Evolutionary conservation across 2,113 vertebrate species (phyloP), one percentile per base, ranked within the genome.

Genomic region (Hippocampus barbouri): DNA sequence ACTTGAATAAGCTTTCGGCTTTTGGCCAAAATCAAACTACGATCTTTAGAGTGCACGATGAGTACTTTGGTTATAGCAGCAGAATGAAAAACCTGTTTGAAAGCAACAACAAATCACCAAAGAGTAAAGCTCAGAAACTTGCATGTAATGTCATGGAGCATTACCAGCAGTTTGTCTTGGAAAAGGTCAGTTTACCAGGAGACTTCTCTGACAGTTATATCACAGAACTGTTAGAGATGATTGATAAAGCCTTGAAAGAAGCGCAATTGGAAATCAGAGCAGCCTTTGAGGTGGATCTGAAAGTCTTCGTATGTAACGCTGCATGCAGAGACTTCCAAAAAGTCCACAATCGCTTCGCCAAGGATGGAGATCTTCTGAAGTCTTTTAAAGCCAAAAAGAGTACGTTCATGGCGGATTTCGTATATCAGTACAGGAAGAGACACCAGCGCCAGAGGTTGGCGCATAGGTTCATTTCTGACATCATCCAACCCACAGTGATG

Each of bases 161-260:
- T 15, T 91, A 84, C 66, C 69, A 81, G 3, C 76, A 77, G 14
- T 91, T 85, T 79, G 75, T 90, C 3, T 66, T 30, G 53, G 76
- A 89, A 2, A 92, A 90, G 80, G 69, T 60, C 40, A 70, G 45
- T 3, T 70, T 77, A 38, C 66, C 77, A 10, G 80, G 82, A 54
- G 86, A 88, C 70, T 93, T 92, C 64, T 85, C 89, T 51, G 87
- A 89, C 41, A 80, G 76, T 54, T 92, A 87, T 69, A 88, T 90
- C 14, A 87, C 66, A 18, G 87, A 90, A 62, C 21, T 93, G 56
- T 75, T 94, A 21, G 68, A 78, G 64, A 91, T 76, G 40, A 62
- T 92, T 61, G 92, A 92, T 66, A 85, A 83, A 40, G 54, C 66
- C 53, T 75, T 92, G 43, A 80, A 70, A 23, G 66, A 71, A 57